These are phyloP conservation scores for Glomeris marginata DNA, from an alignment of 2,888 invertebrate species.

Conservation along the genomic window DNA sequence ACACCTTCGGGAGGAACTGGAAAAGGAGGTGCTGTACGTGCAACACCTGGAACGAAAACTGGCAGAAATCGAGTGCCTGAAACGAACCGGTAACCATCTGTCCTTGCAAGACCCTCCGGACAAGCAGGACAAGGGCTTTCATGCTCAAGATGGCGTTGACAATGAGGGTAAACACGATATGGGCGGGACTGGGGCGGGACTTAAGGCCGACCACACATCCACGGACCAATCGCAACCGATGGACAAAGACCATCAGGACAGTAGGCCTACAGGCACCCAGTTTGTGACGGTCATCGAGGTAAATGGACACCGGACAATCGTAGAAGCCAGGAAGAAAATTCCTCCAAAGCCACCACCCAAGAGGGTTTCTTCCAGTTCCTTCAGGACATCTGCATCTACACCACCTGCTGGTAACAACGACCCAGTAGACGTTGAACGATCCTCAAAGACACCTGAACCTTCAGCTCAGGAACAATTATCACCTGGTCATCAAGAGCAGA, in stretches of 20 bases:
- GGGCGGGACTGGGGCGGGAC: constrained; percentile 1
- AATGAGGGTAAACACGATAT: constrained; percentile 11
- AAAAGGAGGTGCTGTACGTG: constrained; percentile 79
- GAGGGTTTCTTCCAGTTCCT: constrained; percentile 10
- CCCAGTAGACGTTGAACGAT: not conserved
- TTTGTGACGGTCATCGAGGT: constrained; percentile 82
- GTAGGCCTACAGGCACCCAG: constrained; percentile 28
- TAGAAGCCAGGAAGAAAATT: constrained; percentile 18
- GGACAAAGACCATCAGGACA: not conserved
- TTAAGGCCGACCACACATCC: not conserved
- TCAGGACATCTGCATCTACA: not conserved
- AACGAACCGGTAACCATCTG: constrained; percentile 33
- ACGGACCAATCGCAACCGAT: not conserved
- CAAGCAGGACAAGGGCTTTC: constrained; percentile 7
- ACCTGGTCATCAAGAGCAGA: too few relatives aligned
- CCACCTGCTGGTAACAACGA: not conserved
- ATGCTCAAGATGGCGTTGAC: constrained; percentile 8
- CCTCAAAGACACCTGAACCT: too few relatives aligned
- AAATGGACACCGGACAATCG: constrained; percentile 39
- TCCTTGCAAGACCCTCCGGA: constrained; percentile 1
- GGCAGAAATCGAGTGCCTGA: constrained; percentile 71
- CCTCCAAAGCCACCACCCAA: constrained; percentile 33
- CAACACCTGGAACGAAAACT: constrained; percentile 72
- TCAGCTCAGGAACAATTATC: too few relatives aligned
- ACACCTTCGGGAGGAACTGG: constrained; percentile 63